phyloP scores from a whole-genome alignment of 2,797 vertebrate species.

The Spondyliosoma cantharus region DNA sequence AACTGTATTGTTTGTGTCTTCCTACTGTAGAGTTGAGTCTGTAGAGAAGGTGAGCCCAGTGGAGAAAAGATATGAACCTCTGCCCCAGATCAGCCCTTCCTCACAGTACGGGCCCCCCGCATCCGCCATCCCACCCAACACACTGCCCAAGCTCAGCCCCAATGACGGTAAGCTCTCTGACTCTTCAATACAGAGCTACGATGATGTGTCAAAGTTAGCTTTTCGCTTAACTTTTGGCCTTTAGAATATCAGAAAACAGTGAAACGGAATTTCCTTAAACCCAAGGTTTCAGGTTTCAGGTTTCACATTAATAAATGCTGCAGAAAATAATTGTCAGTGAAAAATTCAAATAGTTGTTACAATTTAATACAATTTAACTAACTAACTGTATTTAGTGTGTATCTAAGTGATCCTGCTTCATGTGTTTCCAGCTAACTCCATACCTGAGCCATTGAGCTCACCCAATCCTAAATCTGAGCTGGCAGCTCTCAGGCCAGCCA shows the following conservation, averaged over 20 bases:
- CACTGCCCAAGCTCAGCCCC: conserved; percentile 89
- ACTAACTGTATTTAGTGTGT: not conserved
- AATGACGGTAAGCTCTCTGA: conserved; percentile 86
- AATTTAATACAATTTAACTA: not conserved
- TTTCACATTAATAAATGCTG: no score
- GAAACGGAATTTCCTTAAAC: not conserved
- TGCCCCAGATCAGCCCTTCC: conserved; percentile 87
- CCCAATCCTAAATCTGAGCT: conserved; percentile 89
- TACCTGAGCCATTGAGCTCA: conserved; percentile 86
- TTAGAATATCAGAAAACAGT: not conserved
- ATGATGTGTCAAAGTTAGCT: not conserved
- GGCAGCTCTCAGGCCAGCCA: conserved; percentile 86
- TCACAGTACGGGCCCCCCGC: conserved; percentile 88
- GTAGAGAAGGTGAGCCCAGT: conserved; percentile 88
- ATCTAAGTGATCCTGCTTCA: conserved; percentile 1
- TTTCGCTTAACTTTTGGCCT: not conserved
- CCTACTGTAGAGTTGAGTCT: conserved; percentile 87
- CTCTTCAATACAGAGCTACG: not conserved
- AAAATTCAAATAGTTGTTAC: not conserved
- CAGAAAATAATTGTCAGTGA: not conserved
- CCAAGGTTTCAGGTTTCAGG: no score
- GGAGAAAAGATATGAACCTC: conserved; percentile 91
- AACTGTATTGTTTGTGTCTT: conserved; percentile 14
- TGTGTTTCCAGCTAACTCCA: conserved; percentile 83
- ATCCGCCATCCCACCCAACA: conserved; percentile 85